phyloP scores from a whole-genome alignment of 2,888 invertebrate species.

The Autographa pulchrina region DNA sequence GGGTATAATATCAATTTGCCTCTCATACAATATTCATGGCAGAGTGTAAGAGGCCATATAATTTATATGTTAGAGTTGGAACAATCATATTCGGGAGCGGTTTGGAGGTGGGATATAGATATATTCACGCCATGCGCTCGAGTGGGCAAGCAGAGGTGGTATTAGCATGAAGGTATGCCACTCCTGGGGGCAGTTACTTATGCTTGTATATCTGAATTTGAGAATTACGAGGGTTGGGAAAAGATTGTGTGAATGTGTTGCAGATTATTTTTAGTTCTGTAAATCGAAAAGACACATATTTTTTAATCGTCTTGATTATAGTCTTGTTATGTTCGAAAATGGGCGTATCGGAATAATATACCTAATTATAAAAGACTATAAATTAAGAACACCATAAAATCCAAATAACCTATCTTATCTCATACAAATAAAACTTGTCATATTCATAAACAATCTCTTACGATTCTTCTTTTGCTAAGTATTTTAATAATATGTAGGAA shows the following conservation, averaged over 20 bases:
- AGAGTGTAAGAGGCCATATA: conserved; percentile 85
- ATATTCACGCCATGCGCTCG: conserved; percentile 65
- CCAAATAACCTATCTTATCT: no score
- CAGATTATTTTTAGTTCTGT: neutral
- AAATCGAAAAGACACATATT: no score
- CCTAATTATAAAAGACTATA: no score
- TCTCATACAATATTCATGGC: conserved; percentile 88
- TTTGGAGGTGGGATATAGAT: conserved; percentile 75
- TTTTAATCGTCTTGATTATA: no score
- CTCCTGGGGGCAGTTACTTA: conserved; percentile 88
- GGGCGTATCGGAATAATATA: no score
- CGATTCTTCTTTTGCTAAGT: no score
- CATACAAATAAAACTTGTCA: no score
- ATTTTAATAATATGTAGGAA: neutral
- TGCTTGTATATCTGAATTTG: conserved; percentile 73
- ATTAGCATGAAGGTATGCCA: conserved; percentile 84
- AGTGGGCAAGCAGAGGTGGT: conserved; percentile 62
- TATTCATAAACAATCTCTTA: no score
- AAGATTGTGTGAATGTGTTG: conserved; percentile 43
- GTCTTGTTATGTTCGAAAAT: no score
- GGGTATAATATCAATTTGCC: conserved; percentile 87
- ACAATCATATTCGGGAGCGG: conserved; percentile 87
- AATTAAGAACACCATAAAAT: no score
- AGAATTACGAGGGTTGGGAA: conserved; percentile 57
- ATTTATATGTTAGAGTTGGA: conserved; percentile 86